Percentiles rank a stretch among this genome's conserved stretches.
phyloP scores from a whole-genome alignment of 2,888 invertebrate genomes.

The Apeira syringaria region DNA sequence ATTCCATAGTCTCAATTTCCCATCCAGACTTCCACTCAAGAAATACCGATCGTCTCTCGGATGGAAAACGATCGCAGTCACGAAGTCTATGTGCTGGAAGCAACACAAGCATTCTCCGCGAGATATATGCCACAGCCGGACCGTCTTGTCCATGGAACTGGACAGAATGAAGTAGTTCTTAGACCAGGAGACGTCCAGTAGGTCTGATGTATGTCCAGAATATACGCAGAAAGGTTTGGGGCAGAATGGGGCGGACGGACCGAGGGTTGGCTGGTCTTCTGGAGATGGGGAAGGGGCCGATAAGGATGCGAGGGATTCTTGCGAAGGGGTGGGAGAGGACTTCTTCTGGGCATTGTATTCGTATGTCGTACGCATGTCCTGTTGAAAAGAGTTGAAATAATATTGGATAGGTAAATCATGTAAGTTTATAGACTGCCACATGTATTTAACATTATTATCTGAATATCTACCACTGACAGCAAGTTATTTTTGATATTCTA shows the following conservation, averaged over 20 bases:
- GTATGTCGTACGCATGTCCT: conserved; percentile 98
- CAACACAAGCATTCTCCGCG: conserved; percentile 98
- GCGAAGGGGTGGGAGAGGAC: conserved; percentile 96
- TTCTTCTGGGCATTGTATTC: conserved; percentile 95
- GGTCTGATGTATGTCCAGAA: conserved; percentile 97
- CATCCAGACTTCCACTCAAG: conserved; percentile 98
- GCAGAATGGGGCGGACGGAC: conserved; percentile 90
- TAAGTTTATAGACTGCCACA: too few species aligned
- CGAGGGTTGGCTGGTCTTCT: conserved; percentile 76
- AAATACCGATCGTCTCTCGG: conserved; percentile 96
- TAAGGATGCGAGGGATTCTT: conserved; percentile 92
- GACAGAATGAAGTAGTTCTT: conserved; percentile 99
- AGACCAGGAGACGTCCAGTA: conserved; percentile 99
- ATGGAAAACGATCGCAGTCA: conserved; percentile 99
- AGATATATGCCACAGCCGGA: conserved; percentile 97
- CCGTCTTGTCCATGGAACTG: conserved; percentile 99
- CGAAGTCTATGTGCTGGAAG: conserved; percentile 99
- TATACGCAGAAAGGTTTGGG: conserved; percentile 96
- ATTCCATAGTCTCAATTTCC: conserved; percentile 99
- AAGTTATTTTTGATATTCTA: too few species aligned
- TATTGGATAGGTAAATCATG: too few species aligned
- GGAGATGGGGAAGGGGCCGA: conserved; percentile 76
- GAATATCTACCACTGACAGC: too few species aligned
- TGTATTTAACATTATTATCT: too few species aligned
- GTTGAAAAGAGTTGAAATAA: conserved; percentile 28